Percentiles rank a stretch among this genome's conserved stretches.
These are phyloP conservation scores for Climacteris rufus DNA, from an alignment of 2,113 vertebrate genomes.

Conservation along the genomic window DNA sequence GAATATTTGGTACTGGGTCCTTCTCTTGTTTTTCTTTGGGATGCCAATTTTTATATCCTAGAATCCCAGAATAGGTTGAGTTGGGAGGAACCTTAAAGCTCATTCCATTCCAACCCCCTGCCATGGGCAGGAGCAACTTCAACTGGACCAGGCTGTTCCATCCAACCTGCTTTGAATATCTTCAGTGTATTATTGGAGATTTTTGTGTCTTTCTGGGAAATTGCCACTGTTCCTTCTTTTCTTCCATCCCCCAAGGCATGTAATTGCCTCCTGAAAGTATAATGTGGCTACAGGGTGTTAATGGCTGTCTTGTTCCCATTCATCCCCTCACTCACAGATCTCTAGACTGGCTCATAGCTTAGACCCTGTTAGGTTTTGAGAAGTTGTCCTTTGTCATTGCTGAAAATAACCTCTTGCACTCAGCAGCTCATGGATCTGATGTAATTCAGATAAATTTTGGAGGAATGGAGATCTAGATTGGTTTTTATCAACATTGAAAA, in stretches of 20 bases:
- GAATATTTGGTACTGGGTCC: background rate
- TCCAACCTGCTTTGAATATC: background rate
- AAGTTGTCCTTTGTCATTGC: background rate
- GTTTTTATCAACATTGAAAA: background rate
- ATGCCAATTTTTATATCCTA: background rate
- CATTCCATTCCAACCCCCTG: background rate
- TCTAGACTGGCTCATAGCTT: background rate
- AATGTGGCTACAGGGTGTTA: fast-evolving
- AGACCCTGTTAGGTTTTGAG: background rate
- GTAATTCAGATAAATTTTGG: background rate
- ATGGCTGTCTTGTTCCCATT: background rate
- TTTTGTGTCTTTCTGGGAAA: background rate
- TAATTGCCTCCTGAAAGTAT: background rate
- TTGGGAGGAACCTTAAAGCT: background rate
- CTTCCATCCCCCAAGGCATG: background rate
- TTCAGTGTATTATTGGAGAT: background rate
- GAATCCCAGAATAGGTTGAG: background rate
- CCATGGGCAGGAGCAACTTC: background rate
- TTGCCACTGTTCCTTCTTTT: background rate
- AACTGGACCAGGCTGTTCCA: background rate
- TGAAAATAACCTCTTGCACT: background rate
- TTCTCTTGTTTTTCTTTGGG: background rate
- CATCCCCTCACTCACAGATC: fast-evolving
- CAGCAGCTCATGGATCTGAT: background rate
- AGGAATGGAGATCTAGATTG: background rate